These are phyloP conservation scores for Periphyllus acericola DNA, from an alignment of 2,888 invertebrate species.

Conservation along the genomic window DNA sequence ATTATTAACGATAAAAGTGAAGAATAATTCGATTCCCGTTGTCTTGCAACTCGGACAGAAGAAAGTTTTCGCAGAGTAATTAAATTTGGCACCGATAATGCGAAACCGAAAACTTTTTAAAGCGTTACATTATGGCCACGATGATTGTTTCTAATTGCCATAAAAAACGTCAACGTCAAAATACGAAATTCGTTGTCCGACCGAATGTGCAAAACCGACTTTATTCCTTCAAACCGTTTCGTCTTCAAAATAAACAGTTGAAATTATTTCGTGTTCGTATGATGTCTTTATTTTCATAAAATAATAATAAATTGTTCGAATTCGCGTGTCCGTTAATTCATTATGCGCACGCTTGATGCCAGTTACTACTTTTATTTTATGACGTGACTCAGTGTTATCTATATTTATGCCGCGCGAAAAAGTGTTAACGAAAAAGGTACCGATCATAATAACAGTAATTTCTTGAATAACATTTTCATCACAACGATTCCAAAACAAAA, in stretches of 20 bases:
- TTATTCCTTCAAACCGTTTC: background rate
- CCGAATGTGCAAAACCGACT: background rate
- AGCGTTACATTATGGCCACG: background rate
- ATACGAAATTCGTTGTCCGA: background rate
- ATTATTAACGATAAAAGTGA: background rate
- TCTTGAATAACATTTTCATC: background rate
- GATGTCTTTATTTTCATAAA: background rate
- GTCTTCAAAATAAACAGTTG: background rate
- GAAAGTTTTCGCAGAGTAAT: background rate
- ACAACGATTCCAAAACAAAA: background rate
- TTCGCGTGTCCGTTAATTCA: slow-evolving; percentile 17
- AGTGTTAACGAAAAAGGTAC: slow-evolving; percentile 5
- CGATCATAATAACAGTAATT: background rate
- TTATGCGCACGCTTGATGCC: background rate
- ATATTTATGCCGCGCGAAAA: background rate
- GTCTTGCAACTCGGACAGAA: background rate
- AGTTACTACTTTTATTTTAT: background rate
- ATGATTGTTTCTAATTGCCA: background rate
- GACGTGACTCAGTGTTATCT: slow-evolving; percentile 25
- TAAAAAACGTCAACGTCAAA: background rate
- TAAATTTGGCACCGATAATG: slow-evolving; percentile 8
- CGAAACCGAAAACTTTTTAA: slow-evolving; percentile 23
- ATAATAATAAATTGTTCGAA: background rate
- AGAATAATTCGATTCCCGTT: background rate
- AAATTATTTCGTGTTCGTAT: background rate